Conservation (phyloP, 1,140 invertebrate genomes). For the Drosophila auraria region DNA sequence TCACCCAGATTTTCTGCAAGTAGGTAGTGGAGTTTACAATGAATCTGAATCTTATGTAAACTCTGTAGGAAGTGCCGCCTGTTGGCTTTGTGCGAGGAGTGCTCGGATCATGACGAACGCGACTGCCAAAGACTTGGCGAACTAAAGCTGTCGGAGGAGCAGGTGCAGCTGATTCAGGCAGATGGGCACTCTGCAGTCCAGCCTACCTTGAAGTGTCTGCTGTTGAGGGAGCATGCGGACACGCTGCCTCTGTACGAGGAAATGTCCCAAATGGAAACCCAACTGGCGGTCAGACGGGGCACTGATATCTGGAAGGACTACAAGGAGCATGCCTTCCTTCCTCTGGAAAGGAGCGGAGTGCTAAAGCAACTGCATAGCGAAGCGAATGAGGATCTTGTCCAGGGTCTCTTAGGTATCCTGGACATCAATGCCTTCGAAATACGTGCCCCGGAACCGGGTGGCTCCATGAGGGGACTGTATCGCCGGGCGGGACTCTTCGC, state of each 20-base stretch:
- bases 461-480: constrained; percentile 88
- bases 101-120: constrained; percentile 86
- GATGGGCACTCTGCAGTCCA: constrained; percentile 44
- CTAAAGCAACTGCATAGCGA: constrained; percentile 63
- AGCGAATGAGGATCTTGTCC: constrained; percentile 86
- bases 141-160: constrained; percentile 34
- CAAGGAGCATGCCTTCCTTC: constrained; percentile 86
- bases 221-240: constrained; percentile 87
- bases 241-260: constrained; percentile 87
- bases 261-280: constrained; percentile 88
- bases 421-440: constrained; percentile 90
- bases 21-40: constrained; percentile 17
- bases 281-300: constrained; percentile 86
- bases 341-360: constrained; percentile 53
- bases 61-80: constrained; percentile 87
- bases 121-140: constrained; percentile 62
- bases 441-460: constrained; percentile 85
- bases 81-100: constrained; percentile 88
- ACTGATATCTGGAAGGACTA: constrained; percentile 88
- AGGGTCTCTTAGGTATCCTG: constrained; percentile 88
- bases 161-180: constrained; percentile 49
- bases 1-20: constrained; percentile 83
- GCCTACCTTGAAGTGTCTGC: constrained; percentile 58
- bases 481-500: constrained; percentile 88
- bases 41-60: constrained; percentile 8